These are phyloP conservation scores for Alces alces DNA, from an alignment of 2,113 vertebrate species.

Conservation along the genomic window DNA sequence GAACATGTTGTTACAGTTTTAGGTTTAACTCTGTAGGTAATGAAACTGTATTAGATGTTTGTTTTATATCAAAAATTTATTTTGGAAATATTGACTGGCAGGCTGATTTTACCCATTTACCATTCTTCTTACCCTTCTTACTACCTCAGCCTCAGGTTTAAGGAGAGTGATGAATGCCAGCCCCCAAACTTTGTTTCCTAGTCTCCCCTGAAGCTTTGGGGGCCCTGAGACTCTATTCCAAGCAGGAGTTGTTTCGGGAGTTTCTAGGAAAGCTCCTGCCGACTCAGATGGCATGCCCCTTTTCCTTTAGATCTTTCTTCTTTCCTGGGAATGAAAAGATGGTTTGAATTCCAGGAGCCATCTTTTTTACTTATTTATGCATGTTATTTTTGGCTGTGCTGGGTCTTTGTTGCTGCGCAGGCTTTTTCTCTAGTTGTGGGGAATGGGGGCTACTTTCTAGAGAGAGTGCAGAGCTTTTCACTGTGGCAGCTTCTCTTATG, in stretches of 20 bases:
- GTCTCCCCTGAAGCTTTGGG: neutral
- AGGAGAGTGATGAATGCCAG: neutral
- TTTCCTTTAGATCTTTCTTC: neutral
- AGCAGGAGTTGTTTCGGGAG: neutral
- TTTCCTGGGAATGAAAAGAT: neutral
- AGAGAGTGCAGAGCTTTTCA: neutral
- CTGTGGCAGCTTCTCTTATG: neutral
- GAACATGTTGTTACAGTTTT: conserved; percentile 1
- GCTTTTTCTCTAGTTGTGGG: neutral
- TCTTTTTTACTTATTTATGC: neutral
- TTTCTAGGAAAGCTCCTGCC: neutral
- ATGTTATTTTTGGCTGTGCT: neutral
- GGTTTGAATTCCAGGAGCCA: neutral
- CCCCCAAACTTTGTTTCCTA: neutral
- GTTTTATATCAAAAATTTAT: neutral
- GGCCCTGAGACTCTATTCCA: neutral
- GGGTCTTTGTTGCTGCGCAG: neutral
- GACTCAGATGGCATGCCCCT: neutral
- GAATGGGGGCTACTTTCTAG: neutral
- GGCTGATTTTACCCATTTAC: neutral
- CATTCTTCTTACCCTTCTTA: neutral
- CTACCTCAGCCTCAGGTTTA: neutral
- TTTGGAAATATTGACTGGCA: neutral
- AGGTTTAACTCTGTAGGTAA: neutral
- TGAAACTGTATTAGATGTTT: neutral